Base-by-base conservation (phyloP, 37 sponge, comb jelly and placozoan species). In the Lycopodina hypogea region DNA sequence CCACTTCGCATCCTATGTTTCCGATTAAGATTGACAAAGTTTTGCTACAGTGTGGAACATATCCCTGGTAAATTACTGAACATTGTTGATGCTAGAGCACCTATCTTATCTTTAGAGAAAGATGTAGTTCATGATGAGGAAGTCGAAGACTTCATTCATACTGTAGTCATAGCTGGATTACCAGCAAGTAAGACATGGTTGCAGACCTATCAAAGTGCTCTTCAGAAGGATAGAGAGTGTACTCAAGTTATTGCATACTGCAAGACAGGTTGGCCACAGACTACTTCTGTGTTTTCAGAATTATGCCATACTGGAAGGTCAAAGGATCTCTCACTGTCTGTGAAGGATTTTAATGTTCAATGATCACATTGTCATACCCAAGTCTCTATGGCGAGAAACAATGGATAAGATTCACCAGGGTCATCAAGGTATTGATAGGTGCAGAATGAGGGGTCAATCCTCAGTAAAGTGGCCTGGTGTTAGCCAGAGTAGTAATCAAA, bases 1-100 rank as follows among this genome's bases (percentile, higher is more conserved):
- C 85, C 85, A 56, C 72, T 67, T 1, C 24, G 72, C 23, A 45
- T 71, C 6, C 72, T 77, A 6, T 12, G 84, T 30, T 77, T 84
- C 39, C 42, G 77, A 37, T 26, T 76, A 38, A n/a, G n/a, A n/a
- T n/a, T n/a, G n/a, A n/a, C n/a, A n/a, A n/a, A n/a, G n/a, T n/a
- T n/a, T n/a, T n/a, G 34, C 65, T 71, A 63, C n/a, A 56, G 8
- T 38, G 45, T 74, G 59, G 22, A 24, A 8, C 77, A 83, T 36
- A 60, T 83, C 23, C 84, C 84, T 12, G 84, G 84, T 22, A 84
- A 84, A n/a, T n/a, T n/a, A n/a, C n/a, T n/a, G n/a, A n/a, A n/a
- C n/a, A n/a, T n/a, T n/a, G n/a, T n/a, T n/a, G 77, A 77, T 57
- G 41, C 78, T 19, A 29, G 77, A 68, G 71, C 77, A 41, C 77